Evolutionary conservation across 2,888 invertebrate species (phyloP).

Genomic region (Capitulum mitella): DNA sequence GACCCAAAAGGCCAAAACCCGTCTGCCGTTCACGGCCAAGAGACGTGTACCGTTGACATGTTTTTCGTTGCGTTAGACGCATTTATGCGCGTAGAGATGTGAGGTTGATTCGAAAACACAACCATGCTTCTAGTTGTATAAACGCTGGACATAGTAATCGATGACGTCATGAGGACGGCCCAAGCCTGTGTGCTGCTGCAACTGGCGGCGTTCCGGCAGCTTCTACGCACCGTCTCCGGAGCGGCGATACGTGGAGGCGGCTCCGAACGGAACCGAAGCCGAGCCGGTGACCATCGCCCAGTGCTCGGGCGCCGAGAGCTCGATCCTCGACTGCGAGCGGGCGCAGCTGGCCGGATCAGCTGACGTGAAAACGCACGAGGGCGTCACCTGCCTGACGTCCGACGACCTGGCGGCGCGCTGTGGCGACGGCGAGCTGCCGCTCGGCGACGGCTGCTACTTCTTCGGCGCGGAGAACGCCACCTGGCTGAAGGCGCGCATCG

Average conservation of each 20-base stretch:
- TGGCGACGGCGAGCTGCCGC: background rate
- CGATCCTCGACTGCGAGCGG: background rate
- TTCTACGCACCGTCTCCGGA: background rate
- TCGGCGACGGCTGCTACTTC: conserved; percentile 7
- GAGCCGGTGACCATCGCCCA: background rate
- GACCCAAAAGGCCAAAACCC: no score
- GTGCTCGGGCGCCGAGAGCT: background rate
- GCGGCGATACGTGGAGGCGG: background rate
- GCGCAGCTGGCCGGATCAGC: background rate
- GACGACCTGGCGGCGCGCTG: conserved; percentile 15
- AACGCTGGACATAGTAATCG: no score
- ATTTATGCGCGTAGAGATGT: no score
- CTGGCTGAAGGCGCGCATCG: background rate
- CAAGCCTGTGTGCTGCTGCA: background rate
- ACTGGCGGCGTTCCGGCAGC: background rate
- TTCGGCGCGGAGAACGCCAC: background rate
- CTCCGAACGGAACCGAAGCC: background rate
- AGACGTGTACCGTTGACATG: no score
- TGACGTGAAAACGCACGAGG: background rate
- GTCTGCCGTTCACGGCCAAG: no score
- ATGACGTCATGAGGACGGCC: no score
- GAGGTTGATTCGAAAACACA: no score
- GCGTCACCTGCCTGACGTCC: background rate
- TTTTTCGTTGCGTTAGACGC: no score
- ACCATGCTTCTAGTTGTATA: no score